Percentiles rank a stretch among this genome's conserved stretches.
Evolutionary conservation across 2,113 vertebrate species (phyloP).

Genomic region (Hassar affinis): DNA sequence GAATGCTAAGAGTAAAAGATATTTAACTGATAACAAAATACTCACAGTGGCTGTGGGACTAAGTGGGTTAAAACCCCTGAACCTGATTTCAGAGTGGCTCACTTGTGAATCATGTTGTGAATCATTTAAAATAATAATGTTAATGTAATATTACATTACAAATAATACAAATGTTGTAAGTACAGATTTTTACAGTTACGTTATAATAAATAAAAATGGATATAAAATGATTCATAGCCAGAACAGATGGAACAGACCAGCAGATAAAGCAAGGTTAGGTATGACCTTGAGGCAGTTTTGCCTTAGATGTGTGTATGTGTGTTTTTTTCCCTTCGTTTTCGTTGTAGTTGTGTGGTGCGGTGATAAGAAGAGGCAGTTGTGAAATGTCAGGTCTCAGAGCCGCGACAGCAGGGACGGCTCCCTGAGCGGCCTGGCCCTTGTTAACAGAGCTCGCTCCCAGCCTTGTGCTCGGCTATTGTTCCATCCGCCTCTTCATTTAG

Average conservation of each 20-base stretch:
- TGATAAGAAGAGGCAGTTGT: conserved; percentile 51
- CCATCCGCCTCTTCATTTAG: conserved; percentile 70
- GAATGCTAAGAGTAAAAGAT: not conserved
- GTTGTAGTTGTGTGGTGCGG: conserved; percentile 40
- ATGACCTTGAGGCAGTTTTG: conserved; percentile 9
- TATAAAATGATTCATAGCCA: not conserved
- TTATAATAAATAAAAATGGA: not conserved
- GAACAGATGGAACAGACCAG: not conserved
- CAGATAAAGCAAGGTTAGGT: conserved; percentile 21
- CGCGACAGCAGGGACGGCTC: conserved; percentile 53
- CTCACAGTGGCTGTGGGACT: not conserved
- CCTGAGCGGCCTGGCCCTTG: conserved; percentile 57
- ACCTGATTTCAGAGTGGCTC: not conserved
- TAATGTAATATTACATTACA: not conserved
- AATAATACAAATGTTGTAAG: not conserved
- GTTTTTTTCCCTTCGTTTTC: not conserved
- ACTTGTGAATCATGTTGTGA: not conserved
- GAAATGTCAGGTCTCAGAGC: conserved; percentile 59
- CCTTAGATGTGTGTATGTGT: not conserved
- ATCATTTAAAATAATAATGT: not conserved
- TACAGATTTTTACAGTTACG: not conserved
- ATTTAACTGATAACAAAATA: not conserved
- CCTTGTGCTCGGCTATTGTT: conserved; percentile 67
- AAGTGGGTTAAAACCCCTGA: not conserved
- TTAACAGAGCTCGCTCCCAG: conserved; percentile 62